These are phyloP conservation scores for Troglohyphantes excavatus DNA, from an alignment of 2,888 invertebrate genomes.

Conservation along the genomic window DNA sequence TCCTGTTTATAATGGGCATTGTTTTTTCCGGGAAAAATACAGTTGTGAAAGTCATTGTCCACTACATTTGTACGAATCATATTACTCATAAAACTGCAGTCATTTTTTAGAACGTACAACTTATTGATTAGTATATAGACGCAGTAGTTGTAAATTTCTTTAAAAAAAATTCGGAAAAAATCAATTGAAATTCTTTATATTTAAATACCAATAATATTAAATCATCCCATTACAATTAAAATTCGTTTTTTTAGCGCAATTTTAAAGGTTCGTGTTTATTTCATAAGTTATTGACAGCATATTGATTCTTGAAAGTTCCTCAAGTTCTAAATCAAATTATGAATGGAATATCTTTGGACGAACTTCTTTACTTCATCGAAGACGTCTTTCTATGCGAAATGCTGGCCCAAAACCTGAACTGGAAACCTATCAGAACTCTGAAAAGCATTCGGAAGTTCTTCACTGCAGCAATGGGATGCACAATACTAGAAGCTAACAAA, in stretches of 20 bases:
- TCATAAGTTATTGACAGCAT: too few relatives aligned
- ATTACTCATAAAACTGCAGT: too few relatives aligned
- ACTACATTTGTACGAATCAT: background rate
- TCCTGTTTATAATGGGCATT: background rate
- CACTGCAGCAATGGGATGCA: slow-evolving; percentile 15
- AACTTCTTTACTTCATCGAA: slow-evolving; percentile 15
- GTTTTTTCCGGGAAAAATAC: background rate
- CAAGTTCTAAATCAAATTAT: background rate
- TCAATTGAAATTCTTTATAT: too few relatives aligned
- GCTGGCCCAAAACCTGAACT: background rate
- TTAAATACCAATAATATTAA: too few relatives aligned
- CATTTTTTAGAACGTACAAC: too few relatives aligned
- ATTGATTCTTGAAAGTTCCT: background rate
- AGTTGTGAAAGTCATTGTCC: background rate
- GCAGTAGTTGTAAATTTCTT: too few relatives aligned
- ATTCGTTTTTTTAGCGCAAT: too few relatives aligned
- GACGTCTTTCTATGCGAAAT: slow-evolving; percentile 17
- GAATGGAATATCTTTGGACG: slow-evolving; percentile 12
- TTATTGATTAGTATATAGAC: too few relatives aligned
- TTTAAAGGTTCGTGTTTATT: too few relatives aligned
- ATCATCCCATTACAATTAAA: too few relatives aligned
- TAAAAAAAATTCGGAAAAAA: too few relatives aligned
- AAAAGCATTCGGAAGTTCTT: background rate
- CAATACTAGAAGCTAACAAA: background rate
- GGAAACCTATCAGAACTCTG: background rate